A percentile compares a stretch with the other conserved stretches of the same genome.
phyloP scores from a whole-genome alignment of 1,140 invertebrate species.

The Chironomus tepperi region DNA sequence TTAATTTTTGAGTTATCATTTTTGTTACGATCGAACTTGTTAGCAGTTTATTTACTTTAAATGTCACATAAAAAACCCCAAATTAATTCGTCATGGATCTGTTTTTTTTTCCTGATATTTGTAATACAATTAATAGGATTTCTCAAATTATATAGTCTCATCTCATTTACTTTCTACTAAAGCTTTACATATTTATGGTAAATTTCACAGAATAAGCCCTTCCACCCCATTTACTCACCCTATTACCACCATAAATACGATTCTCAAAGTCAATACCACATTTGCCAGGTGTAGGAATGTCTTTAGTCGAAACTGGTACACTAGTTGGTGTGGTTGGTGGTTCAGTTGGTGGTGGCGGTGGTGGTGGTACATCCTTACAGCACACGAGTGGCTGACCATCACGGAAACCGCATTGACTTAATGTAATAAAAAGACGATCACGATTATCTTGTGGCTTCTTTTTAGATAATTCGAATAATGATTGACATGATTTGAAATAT shows the following conservation, averaged over 20 bases:
- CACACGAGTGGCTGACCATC: constrained; percentile 35
- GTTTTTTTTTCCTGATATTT: too few relatives aligned
- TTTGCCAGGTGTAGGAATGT: constrained; percentile 33
- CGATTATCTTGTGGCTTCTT: not conserved
- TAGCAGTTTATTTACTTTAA: too few relatives aligned
- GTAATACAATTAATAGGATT: too few relatives aligned
- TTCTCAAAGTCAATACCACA: constrained; percentile 44
- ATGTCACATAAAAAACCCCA: too few relatives aligned
- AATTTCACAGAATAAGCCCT: too few relatives aligned
- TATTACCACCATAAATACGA: constrained; percentile 52
- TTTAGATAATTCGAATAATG: not conserved
- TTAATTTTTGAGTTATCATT: too few relatives aligned
- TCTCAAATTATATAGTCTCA: too few relatives aligned
- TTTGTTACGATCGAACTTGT: too few relatives aligned
- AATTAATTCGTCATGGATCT: too few relatives aligned
- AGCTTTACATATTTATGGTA: too few relatives aligned
- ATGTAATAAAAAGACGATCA: constrained; percentile 23
- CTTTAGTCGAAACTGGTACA: constrained; percentile 26
- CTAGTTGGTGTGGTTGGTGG: not conserved
- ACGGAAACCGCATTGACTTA: constrained; percentile 37
- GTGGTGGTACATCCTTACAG: not conserved
- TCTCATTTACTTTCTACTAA: too few relatives aligned
- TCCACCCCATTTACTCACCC: too few relatives aligned
- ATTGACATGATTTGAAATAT: not conserved
- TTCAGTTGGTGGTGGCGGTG: not conserved